Percentiles rank a stretch among this genome's conserved stretches.
Conservation (phyloP, 2,888 invertebrate species). For the Caenorhabditis angaria region DNA sequence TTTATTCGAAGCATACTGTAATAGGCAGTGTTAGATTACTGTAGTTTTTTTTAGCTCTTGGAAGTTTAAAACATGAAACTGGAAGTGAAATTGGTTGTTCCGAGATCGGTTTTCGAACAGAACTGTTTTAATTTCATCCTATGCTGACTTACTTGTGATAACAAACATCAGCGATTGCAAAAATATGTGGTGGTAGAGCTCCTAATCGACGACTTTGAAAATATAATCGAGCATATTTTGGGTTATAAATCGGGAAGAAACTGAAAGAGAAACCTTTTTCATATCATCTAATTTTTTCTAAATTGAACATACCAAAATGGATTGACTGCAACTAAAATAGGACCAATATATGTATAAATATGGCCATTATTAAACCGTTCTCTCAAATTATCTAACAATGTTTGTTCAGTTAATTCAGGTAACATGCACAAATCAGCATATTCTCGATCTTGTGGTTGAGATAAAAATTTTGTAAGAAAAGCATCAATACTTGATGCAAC, state of each 20-base stretch:
- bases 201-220: constrained; percentile 87
- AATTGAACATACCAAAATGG: constrained; percentile 76
- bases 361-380: constrained; percentile 84
- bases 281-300: background rate
- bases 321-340: constrained; percentile 90
- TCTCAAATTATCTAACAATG: constrained; percentile 87
- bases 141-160: constrained; percentile 70
- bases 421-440: constrained; percentile 94
- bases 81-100: too few species aligned
- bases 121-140: too few species aligned
- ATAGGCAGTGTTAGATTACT: too few species aligned
- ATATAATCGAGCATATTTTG: constrained; percentile 93
- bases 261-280: constrained; percentile 63
- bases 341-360: constrained; percentile 90
- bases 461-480: constrained; percentile 89
- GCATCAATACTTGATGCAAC: constrained; percentile 83
- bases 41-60: too few species aligned
- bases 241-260: constrained; percentile 96
- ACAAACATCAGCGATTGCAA: constrained; percentile 80
- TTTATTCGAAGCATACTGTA: constrained; percentile 84
- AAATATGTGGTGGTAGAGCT: constrained; percentile 93
- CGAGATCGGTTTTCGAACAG: too few species aligned
- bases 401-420: constrained; percentile 92
- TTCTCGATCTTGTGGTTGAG: constrained; percentile 87
- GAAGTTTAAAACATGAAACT: too few species aligned